A percentile compares a stretch with the other conserved stretches of the same genome.
phyloP scores from a whole-genome alignment of 2,113 vertebrate genomes.

The Cephalophus harveyi region DNA sequence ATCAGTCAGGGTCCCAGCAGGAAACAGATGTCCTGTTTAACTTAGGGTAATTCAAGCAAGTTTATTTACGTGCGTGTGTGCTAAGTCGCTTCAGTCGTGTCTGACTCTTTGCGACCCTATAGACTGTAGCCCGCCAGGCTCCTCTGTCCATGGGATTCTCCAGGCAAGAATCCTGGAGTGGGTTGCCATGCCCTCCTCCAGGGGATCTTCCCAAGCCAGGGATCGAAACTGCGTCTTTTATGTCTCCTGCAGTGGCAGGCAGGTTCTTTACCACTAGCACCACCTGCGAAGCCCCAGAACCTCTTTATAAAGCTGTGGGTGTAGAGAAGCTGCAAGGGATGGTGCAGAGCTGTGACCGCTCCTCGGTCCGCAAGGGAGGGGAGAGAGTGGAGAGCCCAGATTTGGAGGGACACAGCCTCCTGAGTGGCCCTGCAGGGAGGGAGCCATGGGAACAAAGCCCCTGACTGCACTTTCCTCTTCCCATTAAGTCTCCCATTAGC shows the following conservation, averaged over 20 bases:
- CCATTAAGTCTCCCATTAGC: neutral
- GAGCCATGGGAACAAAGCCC: neutral
- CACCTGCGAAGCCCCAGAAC: neutral
- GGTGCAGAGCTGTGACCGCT: neutral
- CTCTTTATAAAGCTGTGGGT: neutral
- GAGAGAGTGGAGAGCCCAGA: neutral
- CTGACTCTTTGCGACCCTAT: neutral
- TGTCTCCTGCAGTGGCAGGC: neutral
- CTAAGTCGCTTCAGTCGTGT: neutral
- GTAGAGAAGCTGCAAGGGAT: neutral
- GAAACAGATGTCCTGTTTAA: neutral
- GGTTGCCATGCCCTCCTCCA: neutral
- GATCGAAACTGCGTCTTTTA: neutral
- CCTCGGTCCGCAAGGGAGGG: accelerated
- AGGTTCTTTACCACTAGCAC: neutral
- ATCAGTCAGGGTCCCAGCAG: neutral
- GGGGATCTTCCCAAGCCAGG: neutral
- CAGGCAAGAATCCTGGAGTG: neutral
- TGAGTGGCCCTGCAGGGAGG: neutral
- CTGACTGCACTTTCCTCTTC: neutral
- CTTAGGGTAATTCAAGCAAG: neutral
- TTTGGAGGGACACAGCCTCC: neutral
- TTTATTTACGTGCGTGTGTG: neutral
- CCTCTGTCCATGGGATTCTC: neutral
- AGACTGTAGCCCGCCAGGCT: neutral